phyloP scores from a whole-genome alignment of 2,113 vertebrate species.

The Caracal caracal region DNA sequence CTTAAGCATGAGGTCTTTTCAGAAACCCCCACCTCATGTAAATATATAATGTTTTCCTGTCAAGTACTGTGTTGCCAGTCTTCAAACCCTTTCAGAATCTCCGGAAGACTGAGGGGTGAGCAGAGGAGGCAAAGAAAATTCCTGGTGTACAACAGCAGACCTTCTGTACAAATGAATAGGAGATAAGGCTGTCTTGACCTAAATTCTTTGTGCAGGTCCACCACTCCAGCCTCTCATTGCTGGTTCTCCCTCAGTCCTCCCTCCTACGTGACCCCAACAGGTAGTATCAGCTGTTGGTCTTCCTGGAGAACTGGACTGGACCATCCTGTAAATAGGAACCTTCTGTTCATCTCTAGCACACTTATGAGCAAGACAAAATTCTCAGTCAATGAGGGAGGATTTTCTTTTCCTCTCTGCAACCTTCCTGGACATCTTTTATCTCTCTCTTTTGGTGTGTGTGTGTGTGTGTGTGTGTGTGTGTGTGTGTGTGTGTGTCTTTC shows the following conservation, averaged over 20 bases:
- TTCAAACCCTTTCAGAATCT: constrained; percentile 51
- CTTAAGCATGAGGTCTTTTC: constrained; percentile 10
- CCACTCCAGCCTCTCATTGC: not conserved
- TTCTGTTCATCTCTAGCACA: constrained; percentile 19
- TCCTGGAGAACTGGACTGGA: not conserved
- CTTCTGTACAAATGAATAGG: not conserved
- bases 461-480: not conserved
- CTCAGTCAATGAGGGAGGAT: not conserved
- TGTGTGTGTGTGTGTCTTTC: not conserved
- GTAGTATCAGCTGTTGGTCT: constrained; percentile 9
- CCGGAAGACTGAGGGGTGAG: not conserved
- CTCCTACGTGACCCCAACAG: not conserved
- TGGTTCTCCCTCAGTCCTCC: not conserved
- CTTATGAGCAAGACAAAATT: constrained; percentile 25
- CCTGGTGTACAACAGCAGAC: not conserved
- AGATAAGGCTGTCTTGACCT: constrained; percentile 23
- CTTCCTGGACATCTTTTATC: not conserved
- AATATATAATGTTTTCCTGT: constrained; percentile 23
- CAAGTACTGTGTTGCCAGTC: not conserved
- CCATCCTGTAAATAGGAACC: constrained; percentile 21
- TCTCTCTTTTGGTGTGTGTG: not conserved
- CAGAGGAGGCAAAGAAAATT: constrained; percentile 44
- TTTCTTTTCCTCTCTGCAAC: constrained; percentile 36
- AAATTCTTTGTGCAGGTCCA: constrained; percentile 17
- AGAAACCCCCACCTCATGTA: constrained; percentile 38